Evolutionary conservation across 2,113 vertebrate genomes (phyloP), one percentile per base, ranked within the genome.

Genomic region (Crotophaga sulcirostris): DNA sequence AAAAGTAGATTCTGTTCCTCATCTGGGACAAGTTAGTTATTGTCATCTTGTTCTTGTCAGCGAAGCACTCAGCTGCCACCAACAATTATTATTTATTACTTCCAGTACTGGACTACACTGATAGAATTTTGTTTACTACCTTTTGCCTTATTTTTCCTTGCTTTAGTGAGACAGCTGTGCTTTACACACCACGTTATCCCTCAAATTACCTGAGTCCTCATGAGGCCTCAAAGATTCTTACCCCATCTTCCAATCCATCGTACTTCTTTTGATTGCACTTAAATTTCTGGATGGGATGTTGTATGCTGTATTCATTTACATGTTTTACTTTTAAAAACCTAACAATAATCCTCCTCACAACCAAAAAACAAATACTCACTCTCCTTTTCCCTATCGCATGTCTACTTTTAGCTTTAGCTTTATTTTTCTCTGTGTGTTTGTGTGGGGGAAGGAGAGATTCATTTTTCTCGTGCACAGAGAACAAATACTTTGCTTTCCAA

Each of bases 31-130:
- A 94, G 42, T 92, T 86, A 93, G 74, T 86, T 84, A 75, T 64
- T 91, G 89, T 47, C 77, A 88, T 94, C 83, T 91, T 95, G 76
- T 91, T 96, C 87, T 91, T 94, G 82, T 93, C 87, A 93, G 38
- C 34, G 78, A 91, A 96, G 62, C 60, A 91, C 60, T 90, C 93
- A 66, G 74, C 82, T 92, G 76, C 89, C 75, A 89, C 60, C 2
- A 7, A 44, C 56, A 84, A 75, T 49, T 58, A 89, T 64, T 92
- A 82, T 90, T 80, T 91, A 93, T 83, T 84, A 89, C 76, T 95
- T 94, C 79, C 87, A 88, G 54, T 70, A 64, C 85, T 87, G 68
- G 93, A 94, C 89, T 45, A 87, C 7, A 66, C 0, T 9, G 58
- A 62, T 75, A 11, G 25, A 88, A 70, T 66, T 87, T 87, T 75